Evolutionary conservation across 2,888 invertebrate genomes (phyloP), one percentile per base, ranked within the genome.

Genomic region (Odontomyia ornata): DNA sequence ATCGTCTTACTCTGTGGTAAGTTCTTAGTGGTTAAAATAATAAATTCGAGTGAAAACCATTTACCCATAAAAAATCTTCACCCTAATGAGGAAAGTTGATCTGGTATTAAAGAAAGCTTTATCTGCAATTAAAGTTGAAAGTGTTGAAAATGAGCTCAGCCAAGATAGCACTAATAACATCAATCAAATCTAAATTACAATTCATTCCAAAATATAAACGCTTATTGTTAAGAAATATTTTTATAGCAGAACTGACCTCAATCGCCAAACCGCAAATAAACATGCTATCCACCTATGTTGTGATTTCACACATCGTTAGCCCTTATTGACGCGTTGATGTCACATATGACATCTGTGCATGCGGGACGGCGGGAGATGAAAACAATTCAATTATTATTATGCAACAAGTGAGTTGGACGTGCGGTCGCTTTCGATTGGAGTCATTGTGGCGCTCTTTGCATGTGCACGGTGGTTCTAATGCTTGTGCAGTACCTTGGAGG

Each of bases 1-100:
- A 82, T 89, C 78, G 90, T 93, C 82, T 84, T 93, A 78, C 88
- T 91, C 83, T 89, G 91, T 84, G 91, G 93, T 93, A 87, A 92
- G 92, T 90, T 52, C 52, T 5, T 21, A 62, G 4, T 21, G 4
- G 9, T 36, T 3, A 5, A 36, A 36, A 36, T 5, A 5, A 9
- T 36, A 36, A 36, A 36, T 36, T 5, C 36, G 5, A 36, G 9
- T 9, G 5, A 9, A 36, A 9, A 36, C 36, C 36, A 36, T 9
- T 36, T 9, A 5, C 36, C 5, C 36, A 36, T 3, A 36, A 36
- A 36, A 3, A 36, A 36, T 36, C 36, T 5, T 36, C 36, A 36
- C 36, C 36, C 9, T 36, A 5, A 9, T 9, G 9, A 9, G 9
- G 36, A 36, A 36, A 36, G 36, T 36, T 5, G 36, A 9, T 36